Percentiles rank a stretch among this genome's conserved stretches.
Evolutionary conservation across 2,113 vertebrate genomes (phyloP).

Genomic region (Marmota flaviventris): DNA sequence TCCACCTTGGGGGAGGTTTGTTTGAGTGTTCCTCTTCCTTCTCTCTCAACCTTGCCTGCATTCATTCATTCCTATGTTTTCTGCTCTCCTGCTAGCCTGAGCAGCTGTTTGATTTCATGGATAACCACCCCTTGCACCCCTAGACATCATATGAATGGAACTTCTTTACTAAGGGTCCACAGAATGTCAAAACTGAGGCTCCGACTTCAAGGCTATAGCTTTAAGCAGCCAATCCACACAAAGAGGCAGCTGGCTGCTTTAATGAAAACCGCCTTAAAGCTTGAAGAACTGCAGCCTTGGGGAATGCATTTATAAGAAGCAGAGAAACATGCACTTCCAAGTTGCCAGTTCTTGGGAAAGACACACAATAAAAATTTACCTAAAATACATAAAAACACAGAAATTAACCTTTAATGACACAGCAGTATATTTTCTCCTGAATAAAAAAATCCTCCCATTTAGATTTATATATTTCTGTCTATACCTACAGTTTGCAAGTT

Average conservation of each 20-base stretch:
- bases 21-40: constrained; percentile 73
- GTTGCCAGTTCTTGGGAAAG: constrained; percentile 85
- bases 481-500: constrained; percentile 68
- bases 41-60: constrained; percentile 84
- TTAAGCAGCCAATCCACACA: constrained; percentile 87
- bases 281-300: constrained; percentile 86
- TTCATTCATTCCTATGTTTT: constrained; percentile 83
- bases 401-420: constrained; percentile 86
- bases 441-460: constrained; percentile 72
- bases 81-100: constrained; percentile 79
- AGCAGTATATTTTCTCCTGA: constrained; percentile 77
- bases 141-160: constrained; percentile 85
- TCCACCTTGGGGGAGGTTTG: constrained; percentile 83
- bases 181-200: constrained; percentile 89
- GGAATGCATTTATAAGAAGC: constrained; percentile 88
- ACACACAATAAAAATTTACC: constrained; percentile 87
- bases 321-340: constrained; percentile 88
- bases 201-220: constrained; percentile 87
- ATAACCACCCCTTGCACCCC: constrained; percentile 59
- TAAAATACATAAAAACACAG: constrained; percentile 83
- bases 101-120: constrained; percentile 81
- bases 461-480: constrained; percentile 74
- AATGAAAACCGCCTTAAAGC: constrained; percentile 90
- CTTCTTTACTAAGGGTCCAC: constrained; percentile 89
- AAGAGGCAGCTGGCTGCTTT: constrained; percentile 90